Evolutionary conservation across 2,113 vertebrate genomes (phyloP).

Genomic region (Campylomormyrus numenius): DNA sequence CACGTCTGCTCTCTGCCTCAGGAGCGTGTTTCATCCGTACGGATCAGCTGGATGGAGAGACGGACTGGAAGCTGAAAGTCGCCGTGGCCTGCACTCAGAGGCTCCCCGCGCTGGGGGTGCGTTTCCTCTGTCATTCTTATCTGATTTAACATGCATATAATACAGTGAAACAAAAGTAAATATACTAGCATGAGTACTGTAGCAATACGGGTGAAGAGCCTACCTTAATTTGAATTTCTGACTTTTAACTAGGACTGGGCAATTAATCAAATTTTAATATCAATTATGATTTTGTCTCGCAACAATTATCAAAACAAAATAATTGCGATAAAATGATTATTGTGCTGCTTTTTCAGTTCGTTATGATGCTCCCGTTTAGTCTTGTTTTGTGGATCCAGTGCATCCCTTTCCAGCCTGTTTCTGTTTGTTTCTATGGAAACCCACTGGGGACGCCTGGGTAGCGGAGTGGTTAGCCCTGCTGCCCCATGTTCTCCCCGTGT

Average conservation of each 20-base stretch:
- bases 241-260: neutral
- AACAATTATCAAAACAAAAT: neutral
- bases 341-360: neutral
- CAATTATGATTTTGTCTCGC: neutral
- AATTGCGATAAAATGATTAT: neutral
- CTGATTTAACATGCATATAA: neutral
- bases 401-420: neutral
- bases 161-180: neutral
- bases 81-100: conserved; percentile 88
- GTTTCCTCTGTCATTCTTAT: conserved; percentile 15
- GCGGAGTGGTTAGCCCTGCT: neutral
- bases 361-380: neutral
- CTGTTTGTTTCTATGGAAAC: neutral
- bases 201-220: neutral
- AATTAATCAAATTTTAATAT: neutral
- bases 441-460: no score
- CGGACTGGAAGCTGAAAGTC: conserved; percentile 95
- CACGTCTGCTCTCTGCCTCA: conserved; percentile 41
- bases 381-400: neutral
- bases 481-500: no score
- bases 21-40: conserved; percentile 91
- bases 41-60: conserved; percentile 95
- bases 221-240: neutral
- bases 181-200: neutral
- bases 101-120: conserved; percentile 83